Base-by-base conservation (phyloP, 2,797 vertebrate genomes). In the Picus viridis region DNA sequence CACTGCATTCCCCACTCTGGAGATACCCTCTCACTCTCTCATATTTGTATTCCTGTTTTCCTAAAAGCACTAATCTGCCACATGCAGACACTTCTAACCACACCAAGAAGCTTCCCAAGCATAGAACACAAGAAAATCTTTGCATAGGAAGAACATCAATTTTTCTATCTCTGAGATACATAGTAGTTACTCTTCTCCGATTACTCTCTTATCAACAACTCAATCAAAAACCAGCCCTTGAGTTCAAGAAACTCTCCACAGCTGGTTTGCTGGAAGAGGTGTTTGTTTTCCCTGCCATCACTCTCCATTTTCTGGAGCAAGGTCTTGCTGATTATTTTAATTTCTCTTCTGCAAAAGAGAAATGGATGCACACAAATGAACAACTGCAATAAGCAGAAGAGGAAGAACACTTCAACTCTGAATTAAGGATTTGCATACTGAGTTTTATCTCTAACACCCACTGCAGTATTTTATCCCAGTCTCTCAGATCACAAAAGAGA, bases 391-490 rank as follows among this genome's bases (percentile, higher is more conserved):
- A 8, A 80, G 77, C 2, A 67, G 70, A 93, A 76, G 57, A 93
- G 83, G 76, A 94, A 95, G 73, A 91, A 83, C 0, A 4, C 30
- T 93, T 90, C 82, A 72, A 22, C 82, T 85, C 76, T 15, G 67
- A 93, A 84, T 75, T 81, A 74, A 41, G 53, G 57, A 91, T 95
- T 91, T 95, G 91, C 92, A 95, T 92, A 88, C 79, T 86, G 93
- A 43, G 70, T 79, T 94, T 96, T 84, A 92, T 91, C 90, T 91
- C 9, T 86, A 91, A 94, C 94, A 92, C 94, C 92, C 95, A 93
- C 92, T 92, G 89, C 92, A 88, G 87, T 65, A 47, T 77, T 95
- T 91, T 82, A 91, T 90, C 93, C 89, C 91, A 94, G 96, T 88
- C 92, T 91, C 81, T 74, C 86, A 69, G 91, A 86, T 93, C 92